These are phyloP conservation scores for Anser brachyrhynchus DNA, from an alignment of 2,113 vertebrate genomes.

Conservation along the genomic window DNA sequence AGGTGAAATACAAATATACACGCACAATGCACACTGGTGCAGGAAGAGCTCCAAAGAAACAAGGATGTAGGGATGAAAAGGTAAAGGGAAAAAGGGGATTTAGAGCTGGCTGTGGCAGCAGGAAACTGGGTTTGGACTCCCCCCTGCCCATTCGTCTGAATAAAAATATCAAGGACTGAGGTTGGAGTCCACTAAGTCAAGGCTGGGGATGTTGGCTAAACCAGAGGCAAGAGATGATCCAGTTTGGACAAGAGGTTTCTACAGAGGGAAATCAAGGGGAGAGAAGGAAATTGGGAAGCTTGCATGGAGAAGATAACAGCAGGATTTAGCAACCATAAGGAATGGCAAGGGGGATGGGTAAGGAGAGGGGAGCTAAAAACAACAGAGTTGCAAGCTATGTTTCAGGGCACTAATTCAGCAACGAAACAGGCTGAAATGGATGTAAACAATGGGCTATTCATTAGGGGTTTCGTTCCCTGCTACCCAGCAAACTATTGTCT, in stretches of 20 bases:
- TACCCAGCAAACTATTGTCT: constrained; percentile 53
- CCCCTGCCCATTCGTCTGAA: background rate
- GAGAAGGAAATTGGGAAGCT: constrained; percentile 3
- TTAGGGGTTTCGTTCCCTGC: constrained; percentile 37
- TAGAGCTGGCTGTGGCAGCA: background rate
- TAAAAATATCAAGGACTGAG: constrained; percentile 6
- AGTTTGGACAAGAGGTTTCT: constrained; percentile 8
- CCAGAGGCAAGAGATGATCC: constrained; percentile 10
- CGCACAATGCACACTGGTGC: background rate
- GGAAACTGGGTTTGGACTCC: background rate
- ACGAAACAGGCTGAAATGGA: constrained; percentile 45
- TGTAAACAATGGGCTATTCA: constrained; percentile 66
- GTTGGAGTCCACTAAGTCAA: background rate
- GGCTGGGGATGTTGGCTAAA: background rate
- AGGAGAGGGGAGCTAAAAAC: constrained; percentile 25
- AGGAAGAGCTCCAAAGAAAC: background rate
- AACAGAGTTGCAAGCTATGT: constrained; percentile 22
- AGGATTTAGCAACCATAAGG: constrained; percentile 37
- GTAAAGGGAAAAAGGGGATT: background rate
- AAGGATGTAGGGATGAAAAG: background rate
- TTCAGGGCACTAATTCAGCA: constrained; percentile 49
- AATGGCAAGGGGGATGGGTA: constrained; percentile 36
- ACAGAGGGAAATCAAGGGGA: constrained; percentile 4
- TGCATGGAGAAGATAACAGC: background rate
- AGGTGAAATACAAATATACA: background rate